These are phyloP conservation scores for Drosophila subobscura DNA, from an alignment of 1,140 invertebrate species.

Conservation along the genomic window DNA sequence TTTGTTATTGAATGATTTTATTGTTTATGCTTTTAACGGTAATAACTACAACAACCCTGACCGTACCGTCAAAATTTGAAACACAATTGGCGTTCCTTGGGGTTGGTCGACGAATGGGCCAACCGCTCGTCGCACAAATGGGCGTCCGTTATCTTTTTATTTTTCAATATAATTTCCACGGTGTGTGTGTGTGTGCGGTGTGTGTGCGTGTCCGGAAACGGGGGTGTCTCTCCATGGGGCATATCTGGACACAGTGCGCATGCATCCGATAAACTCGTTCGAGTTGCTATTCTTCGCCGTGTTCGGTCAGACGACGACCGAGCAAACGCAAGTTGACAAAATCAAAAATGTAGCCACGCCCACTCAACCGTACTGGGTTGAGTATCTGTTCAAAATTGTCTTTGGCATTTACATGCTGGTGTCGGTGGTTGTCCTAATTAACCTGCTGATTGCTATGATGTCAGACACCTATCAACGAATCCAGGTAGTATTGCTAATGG, in stretches of 20 bases:
- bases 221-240: slow-evolving; percentile 61
- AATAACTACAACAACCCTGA: slow-evolving; percentile 32
- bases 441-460: slow-evolving; percentile 99
- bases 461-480: slow-evolving; percentile 99
- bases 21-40: slow-evolving; percentile 25
- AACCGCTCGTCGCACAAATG: slow-evolving; percentile 61
- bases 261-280: slow-evolving; percentile 95
- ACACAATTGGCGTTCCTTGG: slow-evolving; percentile 9
- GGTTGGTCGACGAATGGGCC: slow-evolving; percentile 44
- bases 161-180: slow-evolving; percentile 64
- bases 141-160: slow-evolving; percentile 82
- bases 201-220: slow-evolving; percentile 30
- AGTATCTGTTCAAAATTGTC: slow-evolving; percentile 91
- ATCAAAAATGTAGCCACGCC: slow-evolving; percentile 84
- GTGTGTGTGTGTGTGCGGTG: slow-evolving; percentile 43
- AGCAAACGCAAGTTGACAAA: slow-evolving; percentile 87
- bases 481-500: slow-evolving; percentile 87
- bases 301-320: slow-evolving; percentile 97
- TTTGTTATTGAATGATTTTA: slow-evolving; percentile 21
- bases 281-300: slow-evolving; percentile 99
- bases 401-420: slow-evolving; percentile 98
- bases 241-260: slow-evolving; percentile 90
- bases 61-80: slow-evolving; percentile 35
- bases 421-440: slow-evolving; percentile 98
- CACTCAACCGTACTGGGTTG: slow-evolving; percentile 89